Evolutionary conservation across 2,888 invertebrate species (phyloP), one percentile per base, ranked within the genome.

Genomic region (Perizoma flavofasciatum): DNA sequence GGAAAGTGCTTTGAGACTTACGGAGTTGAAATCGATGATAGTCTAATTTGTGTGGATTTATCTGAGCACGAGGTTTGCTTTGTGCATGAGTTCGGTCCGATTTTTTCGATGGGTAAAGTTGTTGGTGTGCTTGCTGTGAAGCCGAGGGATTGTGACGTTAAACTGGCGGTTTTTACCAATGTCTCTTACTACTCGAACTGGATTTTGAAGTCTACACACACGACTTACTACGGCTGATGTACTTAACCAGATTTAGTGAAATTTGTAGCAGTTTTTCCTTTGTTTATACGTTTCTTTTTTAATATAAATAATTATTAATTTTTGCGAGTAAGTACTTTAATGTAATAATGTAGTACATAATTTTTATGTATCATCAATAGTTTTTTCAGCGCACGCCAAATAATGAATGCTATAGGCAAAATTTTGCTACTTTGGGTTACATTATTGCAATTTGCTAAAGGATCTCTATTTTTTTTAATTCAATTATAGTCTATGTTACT

Each of bases 71-170:
- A 81, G 0, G 88, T 88, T 11, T 91, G 91, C 56, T 91, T 90
- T 9, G 61, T 84, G 0, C 81, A 86, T 4, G 91, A 91, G 37
- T 90, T 89, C 57, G 91, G 91, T 0, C 91, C 91, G 0, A 45
- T 90, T 0, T 90, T 73, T 55, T 37, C 49, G 5, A 74, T 63
- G 0, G 83, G 89, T 41, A 87, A 81, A 48, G 64, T 90, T 2
- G 80, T 84, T 0, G 91, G 90, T 0, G 69, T 90, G 0, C 59
- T 90, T 11, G 75, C 85, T 0, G 70, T 83, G 34, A 83, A 77
- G 45, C 88, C 90, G 0, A 71, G 69, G 6, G 85, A 87, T 3
- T 89, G 89, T 50, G 85, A 85, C 0, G 74, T 70, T 4, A 79
- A 75, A 37, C 5, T 75, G 11, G 78, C 80, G 0, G 77, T 83